Evolutionary conservation across 2,113 vertebrate genomes (phyloP).

Genomic region (Thryonomys swinderianus): DNA sequence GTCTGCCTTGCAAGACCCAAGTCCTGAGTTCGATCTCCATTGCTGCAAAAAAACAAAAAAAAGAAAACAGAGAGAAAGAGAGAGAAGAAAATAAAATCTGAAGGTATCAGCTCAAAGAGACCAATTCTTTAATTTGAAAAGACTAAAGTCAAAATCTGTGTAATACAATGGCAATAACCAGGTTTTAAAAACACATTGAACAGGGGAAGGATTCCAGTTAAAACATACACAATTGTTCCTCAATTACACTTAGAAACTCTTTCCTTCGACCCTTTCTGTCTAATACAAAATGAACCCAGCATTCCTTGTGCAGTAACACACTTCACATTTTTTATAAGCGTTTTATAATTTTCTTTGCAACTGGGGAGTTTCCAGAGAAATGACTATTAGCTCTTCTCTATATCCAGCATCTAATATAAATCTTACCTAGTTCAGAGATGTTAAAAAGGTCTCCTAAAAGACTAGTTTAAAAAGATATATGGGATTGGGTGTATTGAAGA

Average conservation of each 20-base stretch:
- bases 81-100: not conserved
- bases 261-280: not conserved
- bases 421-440: not conserved
- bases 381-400: not conserved
- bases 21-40: too few species aligned
- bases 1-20: too few species aligned
- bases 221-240: not conserved
- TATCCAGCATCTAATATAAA: not conserved
- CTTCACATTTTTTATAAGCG: not conserved
- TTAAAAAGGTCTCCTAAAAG: not conserved
- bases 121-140: conserved; percentile 10
- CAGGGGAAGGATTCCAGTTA: not conserved
- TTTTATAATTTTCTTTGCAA: not conserved
- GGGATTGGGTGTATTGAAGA: not conserved
- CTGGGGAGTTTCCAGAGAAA: conserved; percentile 28
- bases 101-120: conserved; percentile 4
- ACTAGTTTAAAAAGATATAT: not conserved
- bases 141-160: not conserved
- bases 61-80: too few species aligned
- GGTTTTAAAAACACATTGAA: not conserved
- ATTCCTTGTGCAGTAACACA: not conserved
- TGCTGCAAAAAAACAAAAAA: too few species aligned
- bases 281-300: not conserved
- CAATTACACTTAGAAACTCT: not conserved
- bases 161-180: not conserved